phyloP scores from a whole-genome alignment of 2,113 vertebrate genomes.

The Macaca mulatta region DNA sequence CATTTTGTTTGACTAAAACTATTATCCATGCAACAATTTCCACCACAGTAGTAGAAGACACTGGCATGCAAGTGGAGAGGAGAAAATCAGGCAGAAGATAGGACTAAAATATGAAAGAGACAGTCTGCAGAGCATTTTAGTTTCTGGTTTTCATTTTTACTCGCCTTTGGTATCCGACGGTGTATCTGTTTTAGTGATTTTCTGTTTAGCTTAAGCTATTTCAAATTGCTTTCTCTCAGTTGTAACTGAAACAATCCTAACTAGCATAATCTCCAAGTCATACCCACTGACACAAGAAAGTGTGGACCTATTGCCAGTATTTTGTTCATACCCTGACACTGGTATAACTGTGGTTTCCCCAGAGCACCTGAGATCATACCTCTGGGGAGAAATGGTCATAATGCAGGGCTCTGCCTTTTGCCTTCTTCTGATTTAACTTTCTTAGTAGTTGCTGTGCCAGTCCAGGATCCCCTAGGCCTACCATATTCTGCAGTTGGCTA shows the following conservation, averaged over 20 bases:
- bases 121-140: neutral
- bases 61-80: neutral
- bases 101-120: neutral
- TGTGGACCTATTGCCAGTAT: neutral
- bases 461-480: neutral
- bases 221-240: neutral
- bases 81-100: neutral
- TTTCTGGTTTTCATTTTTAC: neutral
- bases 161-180: neutral
- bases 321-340: neutral
- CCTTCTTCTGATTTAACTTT: neutral
- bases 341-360: neutral
- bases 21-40: neutral
- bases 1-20: neutral
- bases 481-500: neutral
- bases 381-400: neutral
- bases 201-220: neutral
- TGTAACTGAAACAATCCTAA: slow-evolving; percentile 1
- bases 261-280: neutral
- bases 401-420: neutral
- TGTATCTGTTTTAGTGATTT: slow-evolving; percentile 1
- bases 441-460: neutral
- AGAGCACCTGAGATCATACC: neutral
- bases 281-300: neutral
- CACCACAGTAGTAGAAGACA: neutral